phyloP scores from a whole-genome alignment of 2,113 vertebrate genomes.

The Gobio gobio region DNA sequence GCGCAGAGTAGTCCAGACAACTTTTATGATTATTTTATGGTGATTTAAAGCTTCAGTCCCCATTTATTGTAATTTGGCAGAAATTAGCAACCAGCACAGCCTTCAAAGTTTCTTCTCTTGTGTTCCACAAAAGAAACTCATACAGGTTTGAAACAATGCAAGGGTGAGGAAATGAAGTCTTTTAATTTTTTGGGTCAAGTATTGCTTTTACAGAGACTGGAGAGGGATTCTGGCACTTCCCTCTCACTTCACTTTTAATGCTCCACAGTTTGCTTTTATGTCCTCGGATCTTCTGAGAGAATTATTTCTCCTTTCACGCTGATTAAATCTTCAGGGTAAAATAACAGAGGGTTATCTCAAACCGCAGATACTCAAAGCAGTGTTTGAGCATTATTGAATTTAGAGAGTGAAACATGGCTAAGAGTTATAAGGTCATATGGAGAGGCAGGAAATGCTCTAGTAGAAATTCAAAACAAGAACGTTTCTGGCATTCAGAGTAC shows the following conservation, averaged over 20 bases:
- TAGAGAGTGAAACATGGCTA: neutral
- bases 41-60: neutral
- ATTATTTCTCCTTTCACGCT: slow-evolving; percentile 31
- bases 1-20: neutral
- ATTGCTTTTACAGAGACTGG: neutral
- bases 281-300: slow-evolving; percentile 18
- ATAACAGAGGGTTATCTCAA: slow-evolving; percentile 23
- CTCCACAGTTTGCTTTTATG: slow-evolving; percentile 40
- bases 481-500: slow-evolving; percentile 4
- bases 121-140: neutral
- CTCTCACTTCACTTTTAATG: neutral
- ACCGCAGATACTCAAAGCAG: neutral
- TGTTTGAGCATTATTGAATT: slow-evolving; percentile 24
- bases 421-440: neutral
- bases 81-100: neutral
- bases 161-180: neutral
- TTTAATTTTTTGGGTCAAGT: neutral
- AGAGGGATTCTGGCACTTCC: neutral
- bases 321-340: slow-evolving; percentile 43
- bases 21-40: too few relatives aligned
- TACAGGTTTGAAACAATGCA: neutral
- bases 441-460: slow-evolving; percentile 26
- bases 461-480: slow-evolving; percentile 47
- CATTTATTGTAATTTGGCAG: neutral
- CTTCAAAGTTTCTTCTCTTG: neutral